Conservation (phyloP, 1,140 invertebrate species). For the Danaus melanippus region DNA sequence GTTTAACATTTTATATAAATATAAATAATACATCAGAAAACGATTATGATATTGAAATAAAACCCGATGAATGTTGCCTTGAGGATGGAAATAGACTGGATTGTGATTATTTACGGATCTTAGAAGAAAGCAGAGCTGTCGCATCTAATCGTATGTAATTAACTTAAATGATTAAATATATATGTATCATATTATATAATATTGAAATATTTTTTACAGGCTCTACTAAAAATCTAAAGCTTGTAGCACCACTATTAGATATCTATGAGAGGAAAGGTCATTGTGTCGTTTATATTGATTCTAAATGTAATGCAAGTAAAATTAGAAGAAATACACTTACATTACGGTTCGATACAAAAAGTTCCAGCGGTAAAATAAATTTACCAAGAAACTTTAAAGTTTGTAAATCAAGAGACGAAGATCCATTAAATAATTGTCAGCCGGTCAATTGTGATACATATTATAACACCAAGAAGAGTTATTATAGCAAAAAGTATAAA, state of each 20-base stretch:
- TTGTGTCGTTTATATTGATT: conserved; percentile 41
- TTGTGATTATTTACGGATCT: conserved; percentile 36
- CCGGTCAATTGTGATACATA: conserved; percentile 71
- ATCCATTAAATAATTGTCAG: conserved; percentile 68
- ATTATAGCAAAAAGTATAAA: conserved; percentile 49
- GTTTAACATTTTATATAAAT: conserved; percentile 35
- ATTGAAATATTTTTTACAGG: conserved; percentile 26
- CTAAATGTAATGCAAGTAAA: conserved; percentile 25
- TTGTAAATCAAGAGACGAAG: conserved; percentile 63
- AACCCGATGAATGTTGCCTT: conserved; percentile 45
- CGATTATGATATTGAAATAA: conserved; percentile 34
- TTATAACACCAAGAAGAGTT: conserved; percentile 66
- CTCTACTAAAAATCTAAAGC: conserved; percentile 29
- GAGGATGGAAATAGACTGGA: conserved; percentile 22
- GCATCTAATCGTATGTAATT: conserved; percentile 36
- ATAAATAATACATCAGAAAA: conserved; percentile 38
- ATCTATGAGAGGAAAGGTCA: conserved; percentile 39
- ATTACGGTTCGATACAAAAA: conserved; percentile 45
- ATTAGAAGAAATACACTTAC: conserved; percentile 37
- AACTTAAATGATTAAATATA: not conserved
- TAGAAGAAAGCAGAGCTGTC: conserved; percentile 29
- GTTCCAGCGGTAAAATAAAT: conserved; percentile 23
- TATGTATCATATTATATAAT: too few relatives aligned
- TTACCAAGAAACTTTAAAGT: conserved; percentile 28
- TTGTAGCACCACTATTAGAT: conserved; percentile 45